These are phyloP conservation scores for Siniperca scherzeri DNA, from an alignment of 2,797 vertebrate species.

Conservation along the genomic window DNA sequence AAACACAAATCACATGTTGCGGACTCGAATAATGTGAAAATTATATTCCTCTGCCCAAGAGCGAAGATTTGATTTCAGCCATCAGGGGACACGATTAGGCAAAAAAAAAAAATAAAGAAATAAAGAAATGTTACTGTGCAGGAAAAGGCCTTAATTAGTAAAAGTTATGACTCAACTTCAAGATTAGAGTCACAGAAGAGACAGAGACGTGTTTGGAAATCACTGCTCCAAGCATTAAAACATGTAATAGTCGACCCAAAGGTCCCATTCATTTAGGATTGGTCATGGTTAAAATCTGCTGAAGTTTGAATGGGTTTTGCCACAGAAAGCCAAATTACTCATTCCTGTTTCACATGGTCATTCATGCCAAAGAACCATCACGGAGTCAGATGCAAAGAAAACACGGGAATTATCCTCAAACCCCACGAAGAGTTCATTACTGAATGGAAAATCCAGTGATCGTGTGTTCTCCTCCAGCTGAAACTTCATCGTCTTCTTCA, in stretches of 20 bases:
- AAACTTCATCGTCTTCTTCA: not conserved
- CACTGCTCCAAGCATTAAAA: constrained; percentile 24
- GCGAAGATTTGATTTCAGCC: constrained; percentile 19
- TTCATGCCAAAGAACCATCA: constrained; percentile 46
- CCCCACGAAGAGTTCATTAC: not conserved
- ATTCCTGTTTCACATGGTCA: constrained; percentile 32
- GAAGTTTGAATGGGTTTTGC: constrained; percentile 29
- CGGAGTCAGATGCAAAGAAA: constrained; percentile 33
- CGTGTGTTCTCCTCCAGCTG: not conserved
- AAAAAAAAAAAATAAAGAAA: not conserved
- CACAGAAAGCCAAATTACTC: constrained; percentile 45
- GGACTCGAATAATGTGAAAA: not conserved
- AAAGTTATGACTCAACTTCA: constrained; percentile 19
- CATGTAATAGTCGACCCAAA: constrained; percentile 25
- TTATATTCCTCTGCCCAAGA: not conserved
- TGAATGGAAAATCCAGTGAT: constrained; percentile 13
- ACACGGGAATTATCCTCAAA: constrained; percentile 27
- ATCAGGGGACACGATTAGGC: not conserved
- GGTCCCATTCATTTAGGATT: constrained; percentile 49
- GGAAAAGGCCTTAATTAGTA: not conserved
- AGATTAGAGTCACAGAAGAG: constrained; percentile 22
- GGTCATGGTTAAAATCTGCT: constrained; percentile 44
- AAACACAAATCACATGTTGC: constrained; percentile 34
- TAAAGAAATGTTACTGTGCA: not conserved
- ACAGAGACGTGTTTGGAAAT: constrained; percentile 36